Percentiles rank a stretch among this genome's conserved stretches.
Evolutionary conservation across 1,140 invertebrate genomes (phyloP).

Genomic region (Nixonia krombeini): DNA sequence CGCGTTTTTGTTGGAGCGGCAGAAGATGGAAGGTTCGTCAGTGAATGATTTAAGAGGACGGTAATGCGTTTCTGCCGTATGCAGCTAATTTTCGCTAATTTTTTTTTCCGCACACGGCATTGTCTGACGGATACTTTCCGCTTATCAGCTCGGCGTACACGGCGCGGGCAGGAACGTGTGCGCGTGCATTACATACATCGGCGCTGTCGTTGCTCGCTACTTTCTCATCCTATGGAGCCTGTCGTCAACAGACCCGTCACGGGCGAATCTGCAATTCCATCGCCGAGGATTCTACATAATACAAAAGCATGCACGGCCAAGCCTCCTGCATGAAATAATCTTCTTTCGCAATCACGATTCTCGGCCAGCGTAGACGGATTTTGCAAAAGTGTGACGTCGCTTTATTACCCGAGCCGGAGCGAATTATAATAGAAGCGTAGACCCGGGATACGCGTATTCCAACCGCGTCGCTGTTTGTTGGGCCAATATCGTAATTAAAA

Average conservation of each 20-base stretch:
- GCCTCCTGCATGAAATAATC: constrained; percentile 63
- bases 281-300: constrained; percentile 58
- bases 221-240: constrained; percentile 30
- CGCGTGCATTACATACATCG: constrained; percentile 30
- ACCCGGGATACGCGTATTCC: no score
- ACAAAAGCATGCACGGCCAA: constrained; percentile 47
- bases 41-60: constrained; percentile 47
- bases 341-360: constrained; percentile 51
- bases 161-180: no score
- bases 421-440: no score
- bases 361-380: constrained; percentile 50
- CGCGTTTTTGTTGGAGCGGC: no score
- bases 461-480: no score
- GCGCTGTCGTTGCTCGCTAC: constrained; percentile 23
- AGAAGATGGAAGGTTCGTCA: constrained; percentile 34
- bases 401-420: no score
- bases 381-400: constrained; percentile 55
- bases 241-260: constrained; percentile 42
- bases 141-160: constrained; percentile 45
- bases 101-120: constrained; percentile 32
- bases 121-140: constrained; percentile 42
- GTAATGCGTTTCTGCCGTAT: constrained; percentile 43
- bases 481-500: no score
- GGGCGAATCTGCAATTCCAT: constrained; percentile 36
- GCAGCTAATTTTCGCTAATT: constrained; percentile 41